Percentiles rank a stretch among this genome's conserved stretches.
Conservation (phyloP, 2,797 vertebrate genomes). For the Ambastaia sidthimunki region DNA sequence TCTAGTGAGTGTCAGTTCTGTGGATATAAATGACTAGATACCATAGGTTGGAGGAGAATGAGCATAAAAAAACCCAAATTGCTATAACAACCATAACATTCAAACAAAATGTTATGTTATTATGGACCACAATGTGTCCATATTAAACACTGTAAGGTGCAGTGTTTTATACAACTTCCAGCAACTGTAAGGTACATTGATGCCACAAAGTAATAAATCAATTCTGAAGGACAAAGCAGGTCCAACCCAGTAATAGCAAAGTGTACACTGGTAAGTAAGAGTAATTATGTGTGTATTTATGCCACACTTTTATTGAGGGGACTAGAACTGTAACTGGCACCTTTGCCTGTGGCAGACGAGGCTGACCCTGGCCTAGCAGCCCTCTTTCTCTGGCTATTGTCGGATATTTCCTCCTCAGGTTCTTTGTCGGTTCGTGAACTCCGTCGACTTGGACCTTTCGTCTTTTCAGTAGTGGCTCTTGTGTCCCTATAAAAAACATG, state of each 20-base stretch:
- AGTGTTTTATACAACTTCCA: too few species aligned
- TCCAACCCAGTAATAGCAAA: neutral
- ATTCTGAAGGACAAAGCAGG: neutral
- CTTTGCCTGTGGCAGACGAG: constrained; percentile 74
- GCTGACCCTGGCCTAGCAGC: constrained; percentile 86
- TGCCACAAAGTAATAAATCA: neutral
- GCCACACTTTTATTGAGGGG: neutral
- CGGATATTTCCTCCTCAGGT: constrained; percentile 83
- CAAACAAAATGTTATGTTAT: too few species aligned
- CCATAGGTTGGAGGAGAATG: too few species aligned
- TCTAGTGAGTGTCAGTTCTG: too few species aligned
- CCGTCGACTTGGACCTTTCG: constrained; percentile 91
- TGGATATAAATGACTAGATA: too few species aligned
- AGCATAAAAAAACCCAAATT: too few species aligned
- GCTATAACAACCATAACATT: too few species aligned
- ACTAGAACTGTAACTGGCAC: constrained; percentile 17
- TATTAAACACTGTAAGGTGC: too few species aligned
- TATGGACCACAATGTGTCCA: too few species aligned
- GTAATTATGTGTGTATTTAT: neutral
- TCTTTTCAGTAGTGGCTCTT: constrained; percentile 89
- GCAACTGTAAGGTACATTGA: too few species aligned
- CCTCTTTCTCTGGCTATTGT: constrained; percentile 92
- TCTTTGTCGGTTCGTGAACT: constrained; percentile 95
- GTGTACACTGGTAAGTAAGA: neutral
- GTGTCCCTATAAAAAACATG: constrained; percentile 75